phyloP scores from a whole-genome alignment of 2,888 invertebrate species.

The Palloptera scutellata region DNA sequence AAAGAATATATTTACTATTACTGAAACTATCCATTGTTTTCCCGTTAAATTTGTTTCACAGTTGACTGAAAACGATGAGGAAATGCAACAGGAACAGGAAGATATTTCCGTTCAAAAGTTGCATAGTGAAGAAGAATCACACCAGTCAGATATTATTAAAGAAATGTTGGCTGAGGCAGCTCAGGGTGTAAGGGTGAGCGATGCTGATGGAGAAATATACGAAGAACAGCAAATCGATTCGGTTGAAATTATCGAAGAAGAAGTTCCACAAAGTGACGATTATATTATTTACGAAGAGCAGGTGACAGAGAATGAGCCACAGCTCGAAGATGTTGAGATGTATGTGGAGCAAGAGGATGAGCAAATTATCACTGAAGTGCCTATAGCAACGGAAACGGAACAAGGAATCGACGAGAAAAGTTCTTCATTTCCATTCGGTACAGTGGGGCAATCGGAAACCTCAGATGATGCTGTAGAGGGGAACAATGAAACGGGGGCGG shows the following conservation, averaged over 20 bases:
- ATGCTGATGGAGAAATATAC: conserved; percentile 33
- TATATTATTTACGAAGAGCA: conserved; percentile 43
- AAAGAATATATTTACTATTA: neutral
- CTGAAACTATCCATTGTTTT: neutral
- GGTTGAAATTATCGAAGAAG: conserved; percentile 34
- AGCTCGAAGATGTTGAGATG: conserved; percentile 52
- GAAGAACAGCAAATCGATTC: conserved; percentile 30
- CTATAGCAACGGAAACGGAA: conserved; percentile 39
- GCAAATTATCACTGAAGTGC: conserved; percentile 27
- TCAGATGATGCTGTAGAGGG: conserved; percentile 60
- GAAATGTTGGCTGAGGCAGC: conserved; percentile 55
- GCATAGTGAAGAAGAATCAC: conserved; percentile 18
- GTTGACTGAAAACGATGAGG: conserved; percentile 46
- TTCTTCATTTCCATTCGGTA: conserved; percentile 63
- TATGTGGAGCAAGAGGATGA: conserved; percentile 41
- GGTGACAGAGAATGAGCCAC: conserved; percentile 38
- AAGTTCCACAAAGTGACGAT: conserved; percentile 41
- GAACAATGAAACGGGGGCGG: conserved; percentile 52
- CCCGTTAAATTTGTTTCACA: conserved; percentile 34
- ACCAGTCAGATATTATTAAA: conserved; percentile 50
- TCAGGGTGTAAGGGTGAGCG: conserved; percentile 43
- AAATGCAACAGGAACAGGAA: neutral
- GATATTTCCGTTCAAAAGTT: neutral
- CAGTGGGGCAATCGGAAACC: conserved; percentile 58
- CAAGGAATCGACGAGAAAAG: conserved; percentile 60